These are phyloP conservation scores for Uromys caudimaculatus DNA, from an alignment of 2,797 vertebrate species.

Conservation along the genomic window DNA sequence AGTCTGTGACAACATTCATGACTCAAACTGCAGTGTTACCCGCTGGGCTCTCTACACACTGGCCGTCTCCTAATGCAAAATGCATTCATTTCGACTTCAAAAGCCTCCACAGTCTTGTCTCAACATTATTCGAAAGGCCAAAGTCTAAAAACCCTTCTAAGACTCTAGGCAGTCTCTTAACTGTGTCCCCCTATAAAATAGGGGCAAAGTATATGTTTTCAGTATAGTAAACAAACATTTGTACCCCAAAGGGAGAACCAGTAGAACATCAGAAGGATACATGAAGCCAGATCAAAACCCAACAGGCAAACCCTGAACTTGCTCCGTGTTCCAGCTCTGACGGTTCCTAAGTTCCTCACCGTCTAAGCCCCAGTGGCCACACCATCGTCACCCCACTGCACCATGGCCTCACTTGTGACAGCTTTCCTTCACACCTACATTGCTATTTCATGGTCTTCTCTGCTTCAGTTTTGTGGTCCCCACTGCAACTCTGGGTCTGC, in stretches of 20 bases:
- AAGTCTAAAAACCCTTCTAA: neutral
- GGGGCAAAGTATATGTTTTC: neutral
- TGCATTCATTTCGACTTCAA: neutral
- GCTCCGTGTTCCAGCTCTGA: neutral
- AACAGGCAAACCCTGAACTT: neutral
- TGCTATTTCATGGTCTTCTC: neutral
- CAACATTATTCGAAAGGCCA: neutral
- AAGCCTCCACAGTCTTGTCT: neutral
- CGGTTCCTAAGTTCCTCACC: too few relatives aligned
- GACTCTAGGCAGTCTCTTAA: neutral
- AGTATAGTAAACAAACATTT: neutral
- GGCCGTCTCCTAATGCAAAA: neutral
- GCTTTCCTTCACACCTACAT: neutral
- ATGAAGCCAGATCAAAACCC: neutral
- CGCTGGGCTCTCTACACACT: neutral
- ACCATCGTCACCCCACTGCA: neutral
- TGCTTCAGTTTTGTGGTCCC: neutral
- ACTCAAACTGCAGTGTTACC: neutral
- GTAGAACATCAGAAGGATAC: too few relatives aligned
- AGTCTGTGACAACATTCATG: neutral
- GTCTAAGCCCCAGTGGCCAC: neutral
- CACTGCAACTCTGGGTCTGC: neutral
- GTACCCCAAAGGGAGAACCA: too few relatives aligned
- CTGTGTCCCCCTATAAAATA: neutral
- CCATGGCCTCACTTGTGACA: neutral